Conservation (phyloP, 2,888 invertebrate species). For the Seira musarum region DNA sequence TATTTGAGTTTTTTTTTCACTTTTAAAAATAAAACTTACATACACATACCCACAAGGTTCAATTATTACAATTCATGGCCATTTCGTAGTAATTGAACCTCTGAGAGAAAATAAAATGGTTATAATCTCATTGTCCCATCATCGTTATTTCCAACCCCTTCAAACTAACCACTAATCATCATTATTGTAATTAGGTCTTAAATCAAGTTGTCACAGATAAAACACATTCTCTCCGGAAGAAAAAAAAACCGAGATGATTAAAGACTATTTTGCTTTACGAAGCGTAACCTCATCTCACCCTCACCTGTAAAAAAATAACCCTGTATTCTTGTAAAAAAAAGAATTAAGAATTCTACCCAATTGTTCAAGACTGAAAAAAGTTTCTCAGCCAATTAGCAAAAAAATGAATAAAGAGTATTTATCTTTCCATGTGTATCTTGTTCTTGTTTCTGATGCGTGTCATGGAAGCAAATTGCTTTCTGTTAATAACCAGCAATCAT, state of each 20-base stretch:
- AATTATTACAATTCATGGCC: constrained; percentile 60
- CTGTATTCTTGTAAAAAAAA: constrained; percentile 4
- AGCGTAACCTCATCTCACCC: constrained; percentile 20
- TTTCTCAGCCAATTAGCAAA: constrained; percentile 35
- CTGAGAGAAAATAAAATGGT: not conserved
- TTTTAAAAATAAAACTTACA: not conserved
- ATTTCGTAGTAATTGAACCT: constrained; percentile 56
- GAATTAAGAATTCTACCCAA: not conserved
- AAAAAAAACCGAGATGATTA: constrained; percentile 32
- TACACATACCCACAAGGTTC: constrained; percentile 20
- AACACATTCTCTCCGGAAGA: constrained; percentile 15
- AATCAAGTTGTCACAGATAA: constrained; percentile 63
- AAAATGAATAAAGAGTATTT: constrained; percentile 7
- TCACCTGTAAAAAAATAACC: not conserved
- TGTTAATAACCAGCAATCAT: constrained; percentile 52
- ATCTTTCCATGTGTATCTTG: constrained; percentile 2
- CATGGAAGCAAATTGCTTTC: constrained; percentile 52
- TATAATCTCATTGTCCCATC: constrained; percentile 14
- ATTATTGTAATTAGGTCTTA: constrained; percentile 61
- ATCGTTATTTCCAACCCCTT: constrained; percentile 42
- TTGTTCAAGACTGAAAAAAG: not conserved
- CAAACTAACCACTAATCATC: constrained; percentile 50
- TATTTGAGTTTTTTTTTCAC: not conserved
- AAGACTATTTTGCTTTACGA: constrained; percentile 26
- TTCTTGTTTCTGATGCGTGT: constrained; percentile 48